phyloP scores from a whole-genome alignment of 1,140 invertebrate species.

The Hermatobates lingyangjiaoensis region DNA sequence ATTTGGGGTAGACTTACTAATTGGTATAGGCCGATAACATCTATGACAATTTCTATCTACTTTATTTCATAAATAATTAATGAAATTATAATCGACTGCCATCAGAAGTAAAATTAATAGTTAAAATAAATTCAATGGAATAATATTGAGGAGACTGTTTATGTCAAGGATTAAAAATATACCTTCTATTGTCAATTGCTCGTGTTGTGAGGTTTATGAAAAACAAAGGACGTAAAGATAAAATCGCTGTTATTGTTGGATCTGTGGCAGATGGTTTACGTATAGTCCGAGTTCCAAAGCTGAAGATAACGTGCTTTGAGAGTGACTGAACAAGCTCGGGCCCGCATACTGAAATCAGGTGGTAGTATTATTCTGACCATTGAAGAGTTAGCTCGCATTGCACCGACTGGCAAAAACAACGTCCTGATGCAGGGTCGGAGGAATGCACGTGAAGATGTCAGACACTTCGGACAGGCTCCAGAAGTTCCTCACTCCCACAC shows the following conservation, averaged over 20 bases:
- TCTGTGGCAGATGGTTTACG: slow-evolving; percentile 91
- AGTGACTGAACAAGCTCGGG: slow-evolving; percentile 82
- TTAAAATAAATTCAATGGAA: slow-evolving; percentile 94
- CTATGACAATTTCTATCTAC: too few relatives aligned
- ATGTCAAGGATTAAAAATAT: slow-evolving; percentile 90
- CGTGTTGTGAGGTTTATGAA: slow-evolving; percentile 71
- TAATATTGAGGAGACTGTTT: slow-evolving; percentile 83
- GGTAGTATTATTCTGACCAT: slow-evolving; percentile 95
- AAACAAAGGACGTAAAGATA: slow-evolving; percentile 63
- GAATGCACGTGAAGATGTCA: too few relatives aligned
- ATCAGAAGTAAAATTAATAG: too few relatives aligned
- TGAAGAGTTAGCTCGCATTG: slow-evolving; percentile 82
- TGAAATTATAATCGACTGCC: too few relatives aligned
- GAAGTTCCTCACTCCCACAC: too few relatives aligned
- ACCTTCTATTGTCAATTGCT: slow-evolving; percentile 84
- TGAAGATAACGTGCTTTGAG: slow-evolving; percentile 81
- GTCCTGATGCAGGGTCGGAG: slow-evolving; percentile 90
- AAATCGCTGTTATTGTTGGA: slow-evolving; percentile 86
- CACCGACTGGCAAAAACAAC: slow-evolving; percentile 86
- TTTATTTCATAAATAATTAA: too few relatives aligned
- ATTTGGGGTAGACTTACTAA: too few relatives aligned
- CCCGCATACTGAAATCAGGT: slow-evolving; percentile 86
- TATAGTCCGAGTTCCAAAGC: slow-evolving; percentile 75
- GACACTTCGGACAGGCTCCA: too few relatives aligned
- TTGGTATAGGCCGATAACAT: too few relatives aligned